Base-by-base conservation (phyloP, 2,888 invertebrate species). In the Drosophila algonquin region DNA sequence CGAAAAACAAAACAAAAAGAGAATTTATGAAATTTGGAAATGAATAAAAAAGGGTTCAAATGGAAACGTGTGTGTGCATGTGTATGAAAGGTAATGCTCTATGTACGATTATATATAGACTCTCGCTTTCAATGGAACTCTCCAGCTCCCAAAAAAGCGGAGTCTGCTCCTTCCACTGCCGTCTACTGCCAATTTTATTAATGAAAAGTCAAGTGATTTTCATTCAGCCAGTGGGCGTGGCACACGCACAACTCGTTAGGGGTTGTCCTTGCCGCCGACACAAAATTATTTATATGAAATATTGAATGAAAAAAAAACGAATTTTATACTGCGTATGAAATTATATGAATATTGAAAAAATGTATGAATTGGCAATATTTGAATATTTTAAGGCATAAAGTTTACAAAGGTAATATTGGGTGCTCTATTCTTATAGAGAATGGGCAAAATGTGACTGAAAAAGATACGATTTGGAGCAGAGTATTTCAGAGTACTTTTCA, bases 181-280 rank as follows among this genome's bases (percentile, higher is more conserved):
- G 67, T 65, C 67, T 67, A 57, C 67, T 67, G 67, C 75, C 84
- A 84, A 83, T 80, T 83, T 84, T 84, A 87, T 83, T 83, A 83
- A 83, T 87, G 83, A 83, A 83, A 83, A 83, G 81, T 83, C 83
- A 83, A 83, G 83, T 83, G 83, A 83, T 83, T 83, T 81, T 71
- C 75, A 64, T 63, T 70, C 78, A 61, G 52, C 57, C 35, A 54
- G 57, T 70, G 81, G 86, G 87, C 86, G 84, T 83, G 87, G 77
- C 79, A 65, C 62, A 68, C 62, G 55, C 73, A 73, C 72, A 73
- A 65, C 76, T 76, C 71, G 73, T 79, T 84, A 75, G 64, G 82
- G 82, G 81, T 85, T 81, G 73, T 67, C 7, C 51, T 35, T 48
- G 21, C 21, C 12, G 21, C 21, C 12, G 7, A n/a, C 55, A 64